phyloP scores from a whole-genome alignment of 2,888 invertebrate species.

The Aproaerema taeniolella region DNA sequence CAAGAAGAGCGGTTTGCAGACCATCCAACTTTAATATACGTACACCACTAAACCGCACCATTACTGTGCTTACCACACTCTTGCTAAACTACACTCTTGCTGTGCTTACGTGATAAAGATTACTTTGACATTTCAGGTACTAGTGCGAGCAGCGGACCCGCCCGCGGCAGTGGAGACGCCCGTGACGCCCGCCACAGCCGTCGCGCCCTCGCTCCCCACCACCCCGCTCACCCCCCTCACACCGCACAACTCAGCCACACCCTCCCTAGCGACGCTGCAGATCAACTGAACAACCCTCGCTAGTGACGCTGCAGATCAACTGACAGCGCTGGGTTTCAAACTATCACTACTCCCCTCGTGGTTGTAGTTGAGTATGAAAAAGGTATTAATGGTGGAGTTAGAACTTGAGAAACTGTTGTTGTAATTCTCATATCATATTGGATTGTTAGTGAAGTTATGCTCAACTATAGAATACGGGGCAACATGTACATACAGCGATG shows the following conservation, averaged over 20 bases:
- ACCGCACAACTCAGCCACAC: constrained; percentile 42
- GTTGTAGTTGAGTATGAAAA: constrained; percentile 1
- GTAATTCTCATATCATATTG: constrained; percentile 1
- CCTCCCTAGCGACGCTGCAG: constrained; percentile 54
- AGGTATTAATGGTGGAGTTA: too few species aligned
- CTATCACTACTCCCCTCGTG: not conserved
- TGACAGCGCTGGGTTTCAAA: not conserved
- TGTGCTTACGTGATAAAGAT: too few species aligned
- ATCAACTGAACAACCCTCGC: constrained; percentile 28
- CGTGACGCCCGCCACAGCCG: constrained; percentile 47
- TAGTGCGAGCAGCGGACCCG: constrained; percentile 82
- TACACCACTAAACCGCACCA: too few species aligned
- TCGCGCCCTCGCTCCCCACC: constrained; percentile 47
- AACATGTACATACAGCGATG: too few species aligned
- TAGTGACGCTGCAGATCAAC: not conserved
- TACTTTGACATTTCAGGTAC: too few species aligned
- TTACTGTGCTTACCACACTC: too few species aligned
- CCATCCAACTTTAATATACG: too few species aligned
- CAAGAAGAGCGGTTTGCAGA: too few species aligned
- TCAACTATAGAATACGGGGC: constrained; percentile 7
- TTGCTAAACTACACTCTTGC: too few species aligned
- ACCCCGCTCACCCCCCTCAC: constrained; percentile 59
- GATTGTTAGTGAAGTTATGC: constrained; percentile 8
- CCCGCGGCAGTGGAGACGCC: constrained; percentile 39
- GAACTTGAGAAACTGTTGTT: not conserved